phyloP scores from a whole-genome alignment of 92 coral and sea anemone species.

The Parazoanthus swiftii region DNA sequence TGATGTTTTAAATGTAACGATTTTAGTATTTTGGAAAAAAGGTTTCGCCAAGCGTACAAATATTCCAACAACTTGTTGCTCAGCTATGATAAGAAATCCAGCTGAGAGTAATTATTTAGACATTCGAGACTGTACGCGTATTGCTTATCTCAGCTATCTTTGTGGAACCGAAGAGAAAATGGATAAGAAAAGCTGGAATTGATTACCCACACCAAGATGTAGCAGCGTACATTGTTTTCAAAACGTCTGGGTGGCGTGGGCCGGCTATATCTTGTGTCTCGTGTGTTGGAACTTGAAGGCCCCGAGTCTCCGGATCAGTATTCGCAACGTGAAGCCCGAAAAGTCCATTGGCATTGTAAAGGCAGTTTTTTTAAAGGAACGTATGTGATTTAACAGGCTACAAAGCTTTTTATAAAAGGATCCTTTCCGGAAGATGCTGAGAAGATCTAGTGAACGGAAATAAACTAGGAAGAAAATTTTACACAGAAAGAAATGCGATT shows the following conservation, averaged over 20 bases:
- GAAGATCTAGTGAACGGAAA: not conserved
- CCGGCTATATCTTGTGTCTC: not conserved
- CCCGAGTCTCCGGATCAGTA: not conserved
- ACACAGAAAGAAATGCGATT: not conserved
- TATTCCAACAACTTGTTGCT: not conserved
- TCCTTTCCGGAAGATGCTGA: not conserved
- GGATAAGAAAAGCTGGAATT: not conserved
- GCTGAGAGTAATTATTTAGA: conserved; percentile 25
- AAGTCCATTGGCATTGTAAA: not conserved
- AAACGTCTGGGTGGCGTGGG: not conserved
- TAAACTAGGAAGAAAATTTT: not conserved
- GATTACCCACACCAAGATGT: not conserved
- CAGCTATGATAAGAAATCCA: conserved; percentile 18
- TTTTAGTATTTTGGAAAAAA: not conserved
- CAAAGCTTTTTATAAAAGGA: not conserved
- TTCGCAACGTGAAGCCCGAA: not conserved
- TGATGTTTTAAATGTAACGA: not conserved
- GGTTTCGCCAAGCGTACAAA: not conserved
- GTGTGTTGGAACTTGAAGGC: not conserved
- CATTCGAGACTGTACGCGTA: not conserved
- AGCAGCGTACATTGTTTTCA: not conserved
- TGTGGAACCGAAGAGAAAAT: not conserved
- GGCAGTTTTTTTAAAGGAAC: not conserved
- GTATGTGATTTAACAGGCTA: too few species aligned
- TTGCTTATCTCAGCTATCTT: not conserved